phyloP scores from a whole-genome alignment of 1,140 invertebrate species.

The Pachypeltis micranthus region DNA sequence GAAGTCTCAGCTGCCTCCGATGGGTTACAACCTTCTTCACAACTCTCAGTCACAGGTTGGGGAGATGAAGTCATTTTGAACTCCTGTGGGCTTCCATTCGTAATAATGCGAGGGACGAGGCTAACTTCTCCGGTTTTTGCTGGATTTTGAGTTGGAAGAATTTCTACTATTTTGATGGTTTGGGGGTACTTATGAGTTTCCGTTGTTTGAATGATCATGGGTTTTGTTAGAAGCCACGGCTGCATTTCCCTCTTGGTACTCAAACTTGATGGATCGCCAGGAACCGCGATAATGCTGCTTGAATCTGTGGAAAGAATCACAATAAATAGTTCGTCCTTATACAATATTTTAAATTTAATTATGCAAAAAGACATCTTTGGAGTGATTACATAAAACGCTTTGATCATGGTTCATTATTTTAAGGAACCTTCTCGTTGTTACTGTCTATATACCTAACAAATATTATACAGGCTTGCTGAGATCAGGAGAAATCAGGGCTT shows the following conservation, averaged over 20 bases:
- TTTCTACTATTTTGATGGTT: slow-evolving; percentile 20
- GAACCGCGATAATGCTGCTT: neutral
- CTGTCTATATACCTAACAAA: too few relatives aligned
- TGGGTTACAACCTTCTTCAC: too few relatives aligned
- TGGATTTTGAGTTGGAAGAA: slow-evolving; percentile 7
- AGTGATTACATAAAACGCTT: too few relatives aligned
- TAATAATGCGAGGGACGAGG: slow-evolving; percentile 11
- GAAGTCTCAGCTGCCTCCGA: neutral
- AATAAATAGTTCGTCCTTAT: too few relatives aligned
- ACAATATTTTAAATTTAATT: too few relatives aligned
- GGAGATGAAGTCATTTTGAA: neutral
- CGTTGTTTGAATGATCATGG: slow-evolving; percentile 4
- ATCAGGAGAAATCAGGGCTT: too few relatives aligned
- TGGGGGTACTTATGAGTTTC: slow-evolving; percentile 12
- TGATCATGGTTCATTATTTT: too few relatives aligned
- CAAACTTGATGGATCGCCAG: slow-evolving; percentile 2
- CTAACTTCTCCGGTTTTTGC: slow-evolving; percentile 11
- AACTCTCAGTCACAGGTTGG: neutral
- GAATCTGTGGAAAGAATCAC: slow-evolving; percentile 12
- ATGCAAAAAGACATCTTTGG: too few relatives aligned
- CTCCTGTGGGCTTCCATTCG: slow-evolving; percentile 1
- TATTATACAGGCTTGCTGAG: too few relatives aligned
- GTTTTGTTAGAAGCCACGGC: slow-evolving; percentile 26
- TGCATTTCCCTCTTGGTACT: slow-evolving; percentile 26
- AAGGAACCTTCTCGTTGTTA: too few relatives aligned